A percentile compares a stretch with the other conserved stretches of the same genome.
These are phyloP conservation scores for Dolichallabes microphthalmus DNA, from an alignment of 2,113 vertebrate species.

Conservation along the genomic window DNA sequence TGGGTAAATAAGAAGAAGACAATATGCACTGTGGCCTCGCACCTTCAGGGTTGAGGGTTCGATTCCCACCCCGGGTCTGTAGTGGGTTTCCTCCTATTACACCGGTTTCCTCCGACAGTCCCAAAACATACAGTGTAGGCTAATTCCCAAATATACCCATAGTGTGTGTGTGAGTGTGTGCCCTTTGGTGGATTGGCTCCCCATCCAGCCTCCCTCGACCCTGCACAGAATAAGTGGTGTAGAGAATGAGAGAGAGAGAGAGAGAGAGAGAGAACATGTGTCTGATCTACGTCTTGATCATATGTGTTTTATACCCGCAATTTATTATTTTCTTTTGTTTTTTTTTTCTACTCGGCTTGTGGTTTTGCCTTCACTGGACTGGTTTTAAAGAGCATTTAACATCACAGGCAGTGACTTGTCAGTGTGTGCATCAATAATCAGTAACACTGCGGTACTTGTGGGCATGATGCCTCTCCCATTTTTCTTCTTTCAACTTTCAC, in stretches of 20 bases:
- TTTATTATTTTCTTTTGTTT: background rate
- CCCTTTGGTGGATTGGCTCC: too few species aligned
- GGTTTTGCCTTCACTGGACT: conserved; percentile 61
- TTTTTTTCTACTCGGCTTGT: too few species aligned
- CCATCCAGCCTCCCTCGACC: too few species aligned
- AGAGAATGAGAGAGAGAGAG: background rate
- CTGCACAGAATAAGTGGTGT: too few species aligned
- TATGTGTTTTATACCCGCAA: conserved; percentile 52
- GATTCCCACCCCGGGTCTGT: too few species aligned
- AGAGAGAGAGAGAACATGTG: conserved; percentile 33
- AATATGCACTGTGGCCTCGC: too few species aligned
- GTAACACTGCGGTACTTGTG: conserved; percentile 68
- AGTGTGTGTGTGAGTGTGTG: too few species aligned
- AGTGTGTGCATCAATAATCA: conserved; percentile 69
- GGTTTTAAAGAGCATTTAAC: conserved; percentile 78
- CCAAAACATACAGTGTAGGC: too few species aligned
- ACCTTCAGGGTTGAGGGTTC: too few species aligned
- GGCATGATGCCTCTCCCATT: conserved; percentile 60
- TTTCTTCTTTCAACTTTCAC: background rate
- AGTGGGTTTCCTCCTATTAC: too few species aligned
- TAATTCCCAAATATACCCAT: too few species aligned
- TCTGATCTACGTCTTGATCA: conserved; percentile 52
- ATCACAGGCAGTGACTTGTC: conserved; percentile 77
- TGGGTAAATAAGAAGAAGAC: background rate
- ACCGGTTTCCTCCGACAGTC: too few species aligned